Evolutionary conservation across 2,888 invertebrate genomes (phyloP), one percentile per base, ranked within the genome.

Genomic region (Ormyrus pomaceus): DNA sequence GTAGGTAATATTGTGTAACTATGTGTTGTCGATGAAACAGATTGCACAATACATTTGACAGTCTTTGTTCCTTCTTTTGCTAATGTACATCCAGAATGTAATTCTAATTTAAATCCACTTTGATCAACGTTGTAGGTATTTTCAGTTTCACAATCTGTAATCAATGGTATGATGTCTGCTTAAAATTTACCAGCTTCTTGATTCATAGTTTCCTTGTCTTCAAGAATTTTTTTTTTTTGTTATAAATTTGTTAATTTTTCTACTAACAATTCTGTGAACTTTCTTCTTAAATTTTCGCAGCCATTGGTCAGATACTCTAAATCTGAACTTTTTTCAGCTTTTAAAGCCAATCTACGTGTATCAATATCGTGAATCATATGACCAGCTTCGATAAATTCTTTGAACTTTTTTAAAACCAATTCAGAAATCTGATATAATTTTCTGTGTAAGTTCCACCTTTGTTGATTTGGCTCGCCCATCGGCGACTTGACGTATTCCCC

Each of bases 1-100:
- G 51, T 62, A 5, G 82, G 80, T 64, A 79, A 79, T 48, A 80
- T 70, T 7, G 80, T 77, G 10, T 75, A 81, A 74, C 77, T 77
- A 59, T 80, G 73, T 3, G 72, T 79, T 5, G 69, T 82, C n/a
- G 79, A 78, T 61, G 79, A 55, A 50, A 77, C 70, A 45, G 83
- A 83, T 61, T 83, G 80, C 10, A 82, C 78, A 13, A 83, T 0
- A 53, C 79, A 82, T 78, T 77, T 55, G 0, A 83, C 76, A 64
- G 74, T 0, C 45, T 82, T 77, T 58, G 51, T 11, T 65, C 80
- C 82, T 84, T 80, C 45, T 7, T 62, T 56, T 11, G 80, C 72
- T 64, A 64, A 64, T 64, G 45, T 64, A 45, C 13, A 34, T 19
- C 64, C 64, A 46, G 64, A 19, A 64, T 64, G 64, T 46, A 64